Conservation (phyloP, 1,140 invertebrate species). For the Mamestra configurata region DNA sequence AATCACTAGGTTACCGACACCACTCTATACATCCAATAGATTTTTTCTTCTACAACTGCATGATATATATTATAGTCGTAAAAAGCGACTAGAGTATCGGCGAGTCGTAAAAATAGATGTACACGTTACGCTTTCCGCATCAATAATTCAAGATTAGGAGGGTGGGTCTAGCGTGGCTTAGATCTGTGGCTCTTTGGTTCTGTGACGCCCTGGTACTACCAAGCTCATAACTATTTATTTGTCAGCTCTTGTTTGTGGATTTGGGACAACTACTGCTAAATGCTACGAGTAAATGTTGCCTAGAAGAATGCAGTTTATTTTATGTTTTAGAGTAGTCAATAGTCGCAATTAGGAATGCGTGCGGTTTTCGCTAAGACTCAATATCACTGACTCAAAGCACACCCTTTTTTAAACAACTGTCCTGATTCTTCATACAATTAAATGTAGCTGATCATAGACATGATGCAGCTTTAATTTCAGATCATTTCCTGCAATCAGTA, state of each 20-base stretch:
- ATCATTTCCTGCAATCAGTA: no score
- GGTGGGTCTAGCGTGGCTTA: constrained; percentile 72
- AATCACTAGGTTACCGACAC: constrained; percentile 71
- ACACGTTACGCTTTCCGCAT: constrained; percentile 70
- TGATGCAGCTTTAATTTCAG: no score
- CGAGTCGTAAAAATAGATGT: constrained; percentile 81
- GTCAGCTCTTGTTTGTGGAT: background rate
- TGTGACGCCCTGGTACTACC: background rate
- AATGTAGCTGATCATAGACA: no score
- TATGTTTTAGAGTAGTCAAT: background rate
- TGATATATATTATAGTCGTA: constrained; percentile 79
- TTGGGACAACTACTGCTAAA: constrained; percentile 1
- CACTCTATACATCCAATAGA: constrained; percentile 68
- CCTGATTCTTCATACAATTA: no score
- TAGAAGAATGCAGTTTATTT: constrained; percentile 1
- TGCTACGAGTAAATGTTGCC: background rate
- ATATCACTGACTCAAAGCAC: no score
- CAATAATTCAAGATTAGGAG: constrained; percentile 79
- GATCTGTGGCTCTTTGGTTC: constrained; percentile 52
- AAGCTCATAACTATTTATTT: constrained; percentile 9
- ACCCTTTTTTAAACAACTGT: background rate
- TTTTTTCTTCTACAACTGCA: constrained; percentile 72
- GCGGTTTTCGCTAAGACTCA: no score
- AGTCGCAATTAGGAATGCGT: background rate
- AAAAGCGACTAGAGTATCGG: constrained; percentile 72